phyloP scores from a whole-genome alignment of 2,113 vertebrate species.

The Aramus guarauna region DNA sequence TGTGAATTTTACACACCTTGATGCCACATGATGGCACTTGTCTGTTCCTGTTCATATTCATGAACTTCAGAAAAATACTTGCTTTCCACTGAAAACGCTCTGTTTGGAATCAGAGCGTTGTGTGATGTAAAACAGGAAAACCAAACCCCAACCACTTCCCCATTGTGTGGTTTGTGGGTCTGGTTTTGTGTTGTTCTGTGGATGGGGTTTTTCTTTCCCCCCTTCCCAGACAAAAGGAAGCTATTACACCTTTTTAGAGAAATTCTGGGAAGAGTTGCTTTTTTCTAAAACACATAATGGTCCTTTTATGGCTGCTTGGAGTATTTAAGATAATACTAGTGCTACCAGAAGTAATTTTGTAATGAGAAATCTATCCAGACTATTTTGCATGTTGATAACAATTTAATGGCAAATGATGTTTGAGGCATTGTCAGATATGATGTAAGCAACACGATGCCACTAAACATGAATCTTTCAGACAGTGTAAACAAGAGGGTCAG shows the following conservation, averaged over 20 bases:
- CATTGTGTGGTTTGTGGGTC: not conserved
- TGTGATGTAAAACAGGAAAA: not conserved
- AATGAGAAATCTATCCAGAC: not conserved
- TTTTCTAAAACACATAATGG: not conserved
- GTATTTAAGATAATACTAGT: not conserved
- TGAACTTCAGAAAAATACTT: not conserved
- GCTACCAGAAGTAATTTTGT: not conserved
- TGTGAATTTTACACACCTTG: not conserved
- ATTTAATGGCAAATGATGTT: not conserved
- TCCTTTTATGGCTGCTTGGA: not conserved
- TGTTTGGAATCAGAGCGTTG: not conserved
- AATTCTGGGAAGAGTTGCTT: not conserved
- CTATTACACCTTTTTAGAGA: not conserved
- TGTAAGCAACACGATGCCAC: not conserved
- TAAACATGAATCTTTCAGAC: fast-evolving
- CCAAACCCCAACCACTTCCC: not conserved
- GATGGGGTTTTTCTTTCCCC: not conserved
- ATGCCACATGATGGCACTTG: not conserved
- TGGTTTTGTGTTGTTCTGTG: not conserved
- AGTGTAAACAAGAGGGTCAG: not conserved
- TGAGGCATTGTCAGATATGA: not conserved
- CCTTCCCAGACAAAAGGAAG: not conserved
- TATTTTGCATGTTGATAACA: not conserved
- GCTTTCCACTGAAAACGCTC: not conserved
- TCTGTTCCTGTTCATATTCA: not conserved